A percentile compares a stretch with the other conserved stretches of the same genome.
These are phyloP conservation scores for Solenodon paradoxus DNA, from an alignment of 2,113 vertebrate genomes.

Conservation along the genomic window DNA sequence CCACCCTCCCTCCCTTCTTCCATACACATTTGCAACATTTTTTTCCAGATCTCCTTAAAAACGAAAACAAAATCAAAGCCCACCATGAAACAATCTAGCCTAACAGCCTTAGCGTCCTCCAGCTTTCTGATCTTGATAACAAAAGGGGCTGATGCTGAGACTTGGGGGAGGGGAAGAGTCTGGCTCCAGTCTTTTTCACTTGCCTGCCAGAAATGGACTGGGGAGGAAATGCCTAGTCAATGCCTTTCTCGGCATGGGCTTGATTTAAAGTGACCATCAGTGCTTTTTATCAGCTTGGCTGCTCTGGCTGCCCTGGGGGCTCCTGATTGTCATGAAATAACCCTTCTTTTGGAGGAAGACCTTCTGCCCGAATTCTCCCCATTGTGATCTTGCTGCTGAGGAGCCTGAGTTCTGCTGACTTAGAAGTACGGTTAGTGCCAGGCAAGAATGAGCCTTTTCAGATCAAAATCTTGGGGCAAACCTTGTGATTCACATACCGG, in stretches of 20 bases:
- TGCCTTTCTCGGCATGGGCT: fast-evolving
- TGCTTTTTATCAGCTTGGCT: neutral
- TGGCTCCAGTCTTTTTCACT: neutral
- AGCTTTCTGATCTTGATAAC: neutral
- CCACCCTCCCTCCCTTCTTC: no score
- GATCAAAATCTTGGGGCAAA: no score
- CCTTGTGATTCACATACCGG: no score
- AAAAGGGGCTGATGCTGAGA: neutral
- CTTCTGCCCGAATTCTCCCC: neutral
- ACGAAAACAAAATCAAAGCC: no score
- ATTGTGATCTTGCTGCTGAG: neutral
- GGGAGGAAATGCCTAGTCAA: fast-evolving
- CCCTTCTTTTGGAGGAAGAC: neutral
- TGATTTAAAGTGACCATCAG: neutral
- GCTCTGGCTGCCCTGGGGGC: neutral
- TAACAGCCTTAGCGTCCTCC: neutral
- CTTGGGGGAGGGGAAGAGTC: no score
- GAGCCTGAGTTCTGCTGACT: neutral
- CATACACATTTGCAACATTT: neutral
- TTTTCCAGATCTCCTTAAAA: neutral
- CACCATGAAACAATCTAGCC: neutral
- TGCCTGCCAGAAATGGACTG: no score
- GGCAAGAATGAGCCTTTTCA: neutral
- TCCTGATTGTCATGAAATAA: fast-evolving
- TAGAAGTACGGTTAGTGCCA: neutral